Base-by-base conservation (phyloP, 2,888 invertebrate genomes). In the Druceiella hillmani region DNA sequence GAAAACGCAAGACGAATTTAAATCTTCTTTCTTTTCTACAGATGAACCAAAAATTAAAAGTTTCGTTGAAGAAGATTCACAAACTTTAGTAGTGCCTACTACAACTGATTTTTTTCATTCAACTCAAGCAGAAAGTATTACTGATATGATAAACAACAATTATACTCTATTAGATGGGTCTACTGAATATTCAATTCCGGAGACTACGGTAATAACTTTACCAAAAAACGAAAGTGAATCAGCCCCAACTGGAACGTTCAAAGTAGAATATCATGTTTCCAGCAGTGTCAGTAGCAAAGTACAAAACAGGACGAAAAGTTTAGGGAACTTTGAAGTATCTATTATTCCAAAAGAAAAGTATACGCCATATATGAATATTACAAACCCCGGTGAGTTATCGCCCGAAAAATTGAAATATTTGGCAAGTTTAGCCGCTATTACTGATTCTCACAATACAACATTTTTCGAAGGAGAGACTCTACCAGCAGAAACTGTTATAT, bases 351-450 rank as follows among this genome's bases (percentile, higher is more conserved):
- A 70, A 47, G 58, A 70, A 6, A 59, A 68, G 32, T 53, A 69
- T 47, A 70, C 69, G 56, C 68, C 69, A 50, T 69, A 70, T 4
- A 45, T 57, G 11, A 70, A 66, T 48, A 64, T 66, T 54, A 56
- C 59, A 22, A 67, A 59, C 50, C 51, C 61, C 7, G 43, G 42
- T 36, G 27, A 33, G 15, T 50, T 70, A 29, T 64, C 69, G 3
- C 52, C 66, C 31, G 71, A 73, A 34, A 71, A 72, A 54, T 57
- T 77, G 11, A 71, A 64, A 49, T 68, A 76, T 52, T 59, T 78
- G 6, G 73, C 76, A 7, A 74, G 64, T 55, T 66, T 78, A 17
- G 77, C 77, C 12, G 75, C 75, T 27, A 64, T 77, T 44, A 67
- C 70, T 10, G 66, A 73, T 55, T 64, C 61, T 17, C 66, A 67